Percentiles rank a stretch among this genome's conserved stretches.
These are phyloP conservation scores for Nomada fabriciana DNA, from an alignment of 2,888 invertebrate species.

Conservation along the genomic window DNA sequence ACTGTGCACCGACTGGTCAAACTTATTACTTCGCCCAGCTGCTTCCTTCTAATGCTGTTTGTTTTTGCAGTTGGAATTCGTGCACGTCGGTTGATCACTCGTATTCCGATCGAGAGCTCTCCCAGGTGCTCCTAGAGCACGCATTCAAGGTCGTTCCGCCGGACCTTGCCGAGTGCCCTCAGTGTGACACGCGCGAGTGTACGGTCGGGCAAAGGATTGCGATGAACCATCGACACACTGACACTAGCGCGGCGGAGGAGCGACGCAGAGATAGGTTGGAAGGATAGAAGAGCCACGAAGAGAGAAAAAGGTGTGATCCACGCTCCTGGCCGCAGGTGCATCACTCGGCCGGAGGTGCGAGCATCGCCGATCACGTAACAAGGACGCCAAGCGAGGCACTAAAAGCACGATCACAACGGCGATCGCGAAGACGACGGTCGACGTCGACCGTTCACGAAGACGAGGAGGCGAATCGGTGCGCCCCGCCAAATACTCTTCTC, in stretches of 20 bases:
- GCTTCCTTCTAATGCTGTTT: slow-evolving; percentile 25
- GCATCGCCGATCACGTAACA: slow-evolving; percentile 66
- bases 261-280: neutral
- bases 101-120: neutral
- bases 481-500: slow-evolving; percentile 83
- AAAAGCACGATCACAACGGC: slow-evolving; percentile 70
- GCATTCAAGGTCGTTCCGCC: slow-evolving; percentile 54
- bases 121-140: neutral
- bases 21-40: slow-evolving; percentile 3
- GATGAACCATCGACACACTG: neutral
- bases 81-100: neutral
- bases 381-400: slow-evolving; percentile 73
- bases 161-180: slow-evolving; percentile 30
- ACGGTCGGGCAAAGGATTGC: neutral
- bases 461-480: slow-evolving; percentile 71
- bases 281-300: neutral
- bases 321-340: slow-evolving; percentile 53
- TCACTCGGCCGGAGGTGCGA: slow-evolving; percentile 55
- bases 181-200: slow-evolving; percentile 29
- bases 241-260: neutral
- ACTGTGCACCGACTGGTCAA: neutral
- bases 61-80: slow-evolving; percentile 10
- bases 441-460: slow-evolving; percentile 68
- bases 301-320: slow-evolving; percentile 7
- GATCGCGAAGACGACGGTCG: slow-evolving; percentile 68